Evolutionary conservation across 1,140 invertebrate species (phyloP), one percentile per base, ranked within the genome.

Genomic region (Stegodyphus dumicola): DNA sequence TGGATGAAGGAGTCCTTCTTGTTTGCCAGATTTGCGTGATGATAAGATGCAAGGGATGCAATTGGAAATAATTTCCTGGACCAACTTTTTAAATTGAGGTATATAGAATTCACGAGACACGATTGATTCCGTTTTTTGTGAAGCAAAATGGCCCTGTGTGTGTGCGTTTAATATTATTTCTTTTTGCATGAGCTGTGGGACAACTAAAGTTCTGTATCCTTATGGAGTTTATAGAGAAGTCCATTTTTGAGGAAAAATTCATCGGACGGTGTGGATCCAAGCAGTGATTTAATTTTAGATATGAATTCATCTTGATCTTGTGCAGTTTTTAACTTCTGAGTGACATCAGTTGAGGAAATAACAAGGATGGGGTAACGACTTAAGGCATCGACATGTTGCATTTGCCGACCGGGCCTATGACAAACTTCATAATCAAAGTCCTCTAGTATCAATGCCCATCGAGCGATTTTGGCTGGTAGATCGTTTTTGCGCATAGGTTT

Each of bases 381-480:
- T 10, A 81, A 51, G n/a, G 75, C 66, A 54, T 86, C 75, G 6
- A 79, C 75, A 18, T 77, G 51, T 49, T 17, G n/a, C 69, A 78
- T 86, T 5, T 69, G 49, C 7, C 48, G 48, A n/a, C 66, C 64
- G 13, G 74, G 6, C 64, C 83, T 56, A 11, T 79, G 86, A 5
- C 65, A 48, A 7, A 87, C 49, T 71, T 74, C 48, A 54, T 74
- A 86, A 13, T 86, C 66, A 15, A 66, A 80, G 33, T 74, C 75
- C 53, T 85, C 49, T 3, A 87, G 77, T 2, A 65, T 51, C 0
- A 67, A 13, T 7, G 48, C 17, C 75, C 74, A 86, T 53, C 75
- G 7, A 7, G 54, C 18, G 17, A 76, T 65, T 65, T 74, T 56
- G 13, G 65, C 7, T 5, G 53, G 0, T 3, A 74, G 17, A 5